Evolutionary conservation across 1,140 invertebrate genomes (phyloP).

Genomic region (Sminthurides bifidus): DNA sequence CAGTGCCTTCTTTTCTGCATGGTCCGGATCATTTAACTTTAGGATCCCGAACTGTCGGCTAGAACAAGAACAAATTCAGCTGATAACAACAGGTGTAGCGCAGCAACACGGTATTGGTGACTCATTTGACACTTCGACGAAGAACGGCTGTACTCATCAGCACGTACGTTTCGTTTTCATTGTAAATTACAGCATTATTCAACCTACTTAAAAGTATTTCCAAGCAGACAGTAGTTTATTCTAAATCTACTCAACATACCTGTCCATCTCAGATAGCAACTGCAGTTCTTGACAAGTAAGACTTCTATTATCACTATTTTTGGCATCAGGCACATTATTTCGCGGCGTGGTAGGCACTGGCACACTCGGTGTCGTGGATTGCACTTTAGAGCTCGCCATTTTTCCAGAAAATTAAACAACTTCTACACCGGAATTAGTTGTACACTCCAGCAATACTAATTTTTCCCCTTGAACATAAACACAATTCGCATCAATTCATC

Average conservation of each 20-base stretch:
- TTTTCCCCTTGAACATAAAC: too few species aligned
- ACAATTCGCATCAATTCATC: too few species aligned
- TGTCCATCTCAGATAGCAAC: conserved; percentile 70
- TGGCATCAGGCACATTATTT: too few species aligned
- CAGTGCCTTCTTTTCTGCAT: conserved; percentile 60
- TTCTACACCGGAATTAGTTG: not conserved
- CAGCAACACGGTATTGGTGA: not conserved
- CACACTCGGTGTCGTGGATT: too few species aligned
- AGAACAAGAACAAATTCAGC: conserved; percentile 31
- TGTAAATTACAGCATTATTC: too few species aligned
- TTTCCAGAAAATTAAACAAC: not conserved
- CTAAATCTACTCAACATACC: conserved; percentile 42
- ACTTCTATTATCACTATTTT: not conserved
- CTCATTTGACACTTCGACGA: too few species aligned
- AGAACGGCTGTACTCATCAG: too few species aligned
- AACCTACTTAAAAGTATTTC: not conserved
- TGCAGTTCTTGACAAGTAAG: conserved; percentile 61
- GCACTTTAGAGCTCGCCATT: too few species aligned
- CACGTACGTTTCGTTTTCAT: too few species aligned
- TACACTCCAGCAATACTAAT: too few species aligned
- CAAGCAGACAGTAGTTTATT: conserved; percentile 3
- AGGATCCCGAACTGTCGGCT: conserved; percentile 78
- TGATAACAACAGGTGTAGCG: not conserved
- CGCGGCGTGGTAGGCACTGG: too few species aligned
- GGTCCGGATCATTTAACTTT: conserved; percentile 59